Conservation (phyloP, 2,113 vertebrate genomes). For the Brachyhypopomus gauderio region DNA sequence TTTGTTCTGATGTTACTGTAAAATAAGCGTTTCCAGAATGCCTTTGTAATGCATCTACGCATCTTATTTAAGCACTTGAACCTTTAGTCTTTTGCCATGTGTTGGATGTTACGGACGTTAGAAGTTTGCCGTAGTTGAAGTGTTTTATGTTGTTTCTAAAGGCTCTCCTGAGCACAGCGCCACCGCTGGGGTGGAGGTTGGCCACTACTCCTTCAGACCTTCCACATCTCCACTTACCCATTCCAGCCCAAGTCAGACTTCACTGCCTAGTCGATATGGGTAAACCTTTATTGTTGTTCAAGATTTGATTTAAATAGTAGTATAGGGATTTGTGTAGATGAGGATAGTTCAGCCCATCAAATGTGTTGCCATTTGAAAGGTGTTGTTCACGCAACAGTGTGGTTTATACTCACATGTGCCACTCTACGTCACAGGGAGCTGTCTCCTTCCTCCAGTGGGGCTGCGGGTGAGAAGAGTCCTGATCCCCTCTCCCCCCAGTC, state of each 20-base stretch:
- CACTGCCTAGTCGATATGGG: conserved; percentile 69
- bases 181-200: conserved; percentile 67
- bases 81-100: no score
- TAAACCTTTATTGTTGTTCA: conserved; percentile 43
- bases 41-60: no score
- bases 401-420: neutral
- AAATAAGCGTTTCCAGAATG: neutral
- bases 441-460: conserved; percentile 52
- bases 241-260: conserved; percentile 90
- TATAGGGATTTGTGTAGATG: no score
- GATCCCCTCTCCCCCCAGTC: conserved; percentile 69
- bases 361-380: no score
- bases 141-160: conserved; percentile 44
- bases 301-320: neutral
- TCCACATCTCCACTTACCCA: conserved; percentile 91
- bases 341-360: no score
- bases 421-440: conserved; percentile 53
- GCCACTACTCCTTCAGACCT: conserved; percentile 84
- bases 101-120: neutral
- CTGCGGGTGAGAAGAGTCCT: conserved; percentile 57
- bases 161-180: conserved; percentile 54
- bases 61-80: neutral
- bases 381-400: no score
- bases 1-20: neutral
- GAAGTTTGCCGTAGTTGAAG: conserved; percentile 3